Evolutionary conservation across 2,113 vertebrate genomes (phyloP).

Genomic region (Aleadryas rufinucha): DNA sequence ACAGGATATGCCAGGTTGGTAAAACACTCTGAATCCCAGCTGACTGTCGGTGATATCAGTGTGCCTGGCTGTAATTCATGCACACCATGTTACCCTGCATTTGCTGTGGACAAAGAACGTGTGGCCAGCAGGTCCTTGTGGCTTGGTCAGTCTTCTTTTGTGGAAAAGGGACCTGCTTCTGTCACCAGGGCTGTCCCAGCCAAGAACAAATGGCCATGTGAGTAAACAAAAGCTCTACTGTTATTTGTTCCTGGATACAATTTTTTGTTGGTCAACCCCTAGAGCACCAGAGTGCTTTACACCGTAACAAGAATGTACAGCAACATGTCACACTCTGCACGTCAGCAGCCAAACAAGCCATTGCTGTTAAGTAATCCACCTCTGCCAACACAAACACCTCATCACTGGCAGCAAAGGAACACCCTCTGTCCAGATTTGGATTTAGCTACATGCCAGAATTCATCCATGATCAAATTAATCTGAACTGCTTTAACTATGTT

Average conservation of each 20-base stretch:
- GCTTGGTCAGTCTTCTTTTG: neutral
- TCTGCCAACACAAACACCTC: neutral
- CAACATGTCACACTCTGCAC: accelerated
- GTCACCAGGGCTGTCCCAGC: neutral
- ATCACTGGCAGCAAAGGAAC: neutral
- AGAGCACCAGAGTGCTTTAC: neutral
- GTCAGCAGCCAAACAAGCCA: neutral
- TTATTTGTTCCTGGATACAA: neutral
- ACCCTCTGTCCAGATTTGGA: neutral
- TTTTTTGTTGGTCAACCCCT: neutral
- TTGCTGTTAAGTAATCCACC: neutral
- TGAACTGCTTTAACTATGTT: neutral
- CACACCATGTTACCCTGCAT: accelerated
- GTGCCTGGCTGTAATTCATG: neutral
- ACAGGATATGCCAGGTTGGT: neutral
- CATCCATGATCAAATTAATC: neutral
- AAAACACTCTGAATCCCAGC: neutral
- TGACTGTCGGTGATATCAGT: accelerated
- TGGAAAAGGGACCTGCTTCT: neutral
- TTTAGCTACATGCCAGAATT: neutral
- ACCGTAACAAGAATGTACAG: neutral
- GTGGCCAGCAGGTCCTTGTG: neutral
- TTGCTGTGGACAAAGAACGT: neutral
- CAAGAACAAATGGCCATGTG: accelerated
- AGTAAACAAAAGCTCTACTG: neutral